These are phyloP conservation scores for Varanus komodoensis DNA, from an alignment of 2,113 vertebrate species.

Conservation along the genomic window DNA sequence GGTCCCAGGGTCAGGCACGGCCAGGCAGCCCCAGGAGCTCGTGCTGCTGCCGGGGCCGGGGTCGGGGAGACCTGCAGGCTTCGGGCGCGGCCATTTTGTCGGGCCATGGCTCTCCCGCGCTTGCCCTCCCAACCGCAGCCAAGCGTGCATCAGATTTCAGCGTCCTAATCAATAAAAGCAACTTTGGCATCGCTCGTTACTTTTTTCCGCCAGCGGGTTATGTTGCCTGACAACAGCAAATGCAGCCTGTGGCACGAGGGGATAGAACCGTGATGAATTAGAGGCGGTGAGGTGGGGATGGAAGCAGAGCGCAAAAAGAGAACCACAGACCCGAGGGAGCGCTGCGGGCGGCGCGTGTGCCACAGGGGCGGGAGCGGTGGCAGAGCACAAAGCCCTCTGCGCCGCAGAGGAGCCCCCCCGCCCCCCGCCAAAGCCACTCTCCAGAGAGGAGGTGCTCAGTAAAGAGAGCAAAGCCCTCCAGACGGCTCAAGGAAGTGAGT, in stretches of 20 bases:
- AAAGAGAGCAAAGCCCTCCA: background rate
- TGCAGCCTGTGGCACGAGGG: background rate
- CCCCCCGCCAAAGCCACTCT: background rate
- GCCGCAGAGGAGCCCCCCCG: background rate
- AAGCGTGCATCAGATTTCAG: background rate
- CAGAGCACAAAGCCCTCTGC: background rate
- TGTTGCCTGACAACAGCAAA: background rate
- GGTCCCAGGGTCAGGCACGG: background rate
- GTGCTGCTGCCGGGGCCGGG: background rate
- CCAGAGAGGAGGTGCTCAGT: rapidly evolving
- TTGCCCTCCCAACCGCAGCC: background rate
- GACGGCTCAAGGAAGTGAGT: background rate
- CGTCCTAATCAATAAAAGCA: background rate
- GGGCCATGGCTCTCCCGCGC: too few species aligned
- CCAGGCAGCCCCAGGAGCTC: background rate
- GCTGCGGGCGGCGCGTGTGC: background rate
- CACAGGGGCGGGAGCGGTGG: background rate
- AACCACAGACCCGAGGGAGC: background rate
- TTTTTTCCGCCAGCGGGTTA: background rate
- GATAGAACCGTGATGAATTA: too few species aligned
- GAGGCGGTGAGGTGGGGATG: too few species aligned
- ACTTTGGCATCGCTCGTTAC: background rate
- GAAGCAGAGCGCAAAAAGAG: too few species aligned
- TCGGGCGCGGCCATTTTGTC: background rate
- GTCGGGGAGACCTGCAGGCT: background rate